Conservation (phyloP, 2,113 vertebrate genomes). For the Syngnathus typhle region DNA sequence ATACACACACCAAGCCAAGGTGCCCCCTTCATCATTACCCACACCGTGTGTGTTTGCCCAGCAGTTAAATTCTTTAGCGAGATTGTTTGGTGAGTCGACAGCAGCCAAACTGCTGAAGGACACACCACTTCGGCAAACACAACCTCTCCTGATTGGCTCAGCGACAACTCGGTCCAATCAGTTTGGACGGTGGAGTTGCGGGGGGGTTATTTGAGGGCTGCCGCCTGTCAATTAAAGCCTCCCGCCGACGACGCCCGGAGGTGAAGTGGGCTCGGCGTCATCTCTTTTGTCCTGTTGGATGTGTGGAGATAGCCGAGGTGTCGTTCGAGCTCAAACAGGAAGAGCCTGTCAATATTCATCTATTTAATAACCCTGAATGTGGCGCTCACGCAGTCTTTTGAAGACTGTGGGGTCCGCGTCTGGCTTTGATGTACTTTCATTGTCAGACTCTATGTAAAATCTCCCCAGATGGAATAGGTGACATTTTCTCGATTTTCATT, state of each 20-base stretch:
- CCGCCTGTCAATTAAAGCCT: conserved; percentile 61
- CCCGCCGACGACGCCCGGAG: conserved; percentile 47
- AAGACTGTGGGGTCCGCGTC: conserved; percentile 67
- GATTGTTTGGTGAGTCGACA: conserved; percentile 73
- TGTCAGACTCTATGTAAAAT: conserved; percentile 69
- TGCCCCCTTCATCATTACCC: conserved; percentile 71
- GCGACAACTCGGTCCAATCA: conserved; percentile 52
- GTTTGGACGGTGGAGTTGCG: conserved; percentile 36
- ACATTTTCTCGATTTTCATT: conserved; percentile 70
- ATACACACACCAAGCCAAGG: conserved; percentile 72
- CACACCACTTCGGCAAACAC: conserved; percentile 69
- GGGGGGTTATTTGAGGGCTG: conserved; percentile 20
- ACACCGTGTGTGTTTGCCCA: conserved; percentile 67
- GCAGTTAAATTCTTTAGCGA: conserved; percentile 70
- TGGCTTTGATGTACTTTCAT: conserved; percentile 71
- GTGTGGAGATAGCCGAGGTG: conserved; percentile 56
- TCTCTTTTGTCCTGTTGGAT: conserved; percentile 51
- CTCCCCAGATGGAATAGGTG: conserved; percentile 66
- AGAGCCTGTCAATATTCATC: conserved; percentile 70
- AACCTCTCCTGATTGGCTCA: conserved; percentile 64
- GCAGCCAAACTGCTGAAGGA: conserved; percentile 71
- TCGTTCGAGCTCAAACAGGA: conserved; percentile 56
- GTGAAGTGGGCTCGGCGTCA: conserved; percentile 50
- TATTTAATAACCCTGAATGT: conserved; percentile 71
- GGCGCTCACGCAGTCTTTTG: conserved; percentile 63